A percentile compares a stretch with the other conserved stretches of the same genome.
Evolutionary conservation across 2,797 vertebrate species (phyloP).

Genomic region (Microtus californicus): DNA sequence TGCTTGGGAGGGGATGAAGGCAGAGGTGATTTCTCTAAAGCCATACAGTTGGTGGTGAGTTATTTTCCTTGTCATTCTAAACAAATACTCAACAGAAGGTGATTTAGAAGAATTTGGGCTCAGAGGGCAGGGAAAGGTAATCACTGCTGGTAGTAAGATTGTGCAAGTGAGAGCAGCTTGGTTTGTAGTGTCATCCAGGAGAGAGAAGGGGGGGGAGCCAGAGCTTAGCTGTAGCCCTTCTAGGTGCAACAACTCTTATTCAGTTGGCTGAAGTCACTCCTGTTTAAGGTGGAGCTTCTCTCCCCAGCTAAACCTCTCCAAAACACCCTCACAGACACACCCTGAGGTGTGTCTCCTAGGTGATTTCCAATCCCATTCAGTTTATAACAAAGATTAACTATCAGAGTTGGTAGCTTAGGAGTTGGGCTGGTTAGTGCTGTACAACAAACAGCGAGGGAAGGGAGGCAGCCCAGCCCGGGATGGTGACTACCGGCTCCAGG

Average conservation of each 20-base stretch:
- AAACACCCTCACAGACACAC: background rate
- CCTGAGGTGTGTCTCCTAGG: background rate
- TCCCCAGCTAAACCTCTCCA: background rate
- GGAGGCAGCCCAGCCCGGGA: background rate
- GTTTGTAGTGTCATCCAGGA: background rate
- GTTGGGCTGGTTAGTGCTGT: background rate
- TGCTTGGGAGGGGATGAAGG: background rate
- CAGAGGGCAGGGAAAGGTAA: background rate
- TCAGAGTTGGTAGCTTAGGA: background rate
- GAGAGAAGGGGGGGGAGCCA: too few relatives aligned
- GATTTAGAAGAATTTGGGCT: background rate
- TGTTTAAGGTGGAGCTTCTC: background rate
- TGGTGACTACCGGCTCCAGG: background rate
- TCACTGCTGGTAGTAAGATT: too few relatives aligned
- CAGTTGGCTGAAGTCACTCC: too few relatives aligned
- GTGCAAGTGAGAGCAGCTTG: accelerated
- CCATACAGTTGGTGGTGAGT: background rate
- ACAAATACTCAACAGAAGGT: background rate
- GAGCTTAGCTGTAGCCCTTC: too few relatives aligned
- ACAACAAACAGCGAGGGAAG: too few relatives aligned
- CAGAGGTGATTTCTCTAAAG: background rate
- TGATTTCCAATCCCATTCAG: background rate
- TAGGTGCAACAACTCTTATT: background rate
- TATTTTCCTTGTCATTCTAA: background rate
- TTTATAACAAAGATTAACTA: background rate